Evolutionary conservation across 2,888 invertebrate species (phyloP).

Genomic region (Cotesia congregata): DNA sequence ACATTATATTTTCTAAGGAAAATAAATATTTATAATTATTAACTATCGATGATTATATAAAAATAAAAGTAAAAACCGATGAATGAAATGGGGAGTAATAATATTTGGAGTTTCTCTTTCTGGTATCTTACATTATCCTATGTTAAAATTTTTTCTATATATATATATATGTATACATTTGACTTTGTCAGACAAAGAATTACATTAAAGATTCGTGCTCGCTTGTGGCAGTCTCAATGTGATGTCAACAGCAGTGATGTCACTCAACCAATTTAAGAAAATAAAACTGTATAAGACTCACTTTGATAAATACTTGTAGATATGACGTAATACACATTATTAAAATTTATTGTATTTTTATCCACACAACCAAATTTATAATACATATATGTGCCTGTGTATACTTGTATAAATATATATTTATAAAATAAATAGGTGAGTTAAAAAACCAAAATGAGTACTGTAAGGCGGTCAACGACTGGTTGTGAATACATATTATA

Average conservation of each 20-base stretch:
- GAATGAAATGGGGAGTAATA: not conserved
- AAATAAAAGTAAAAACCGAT: not conserved
- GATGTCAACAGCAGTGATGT: constrained; percentile 38
- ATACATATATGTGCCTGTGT: too few species aligned
- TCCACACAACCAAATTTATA: not conserved
- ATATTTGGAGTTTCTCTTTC: not conserved
- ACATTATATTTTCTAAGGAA: too few species aligned
- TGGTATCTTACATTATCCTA: not conserved
- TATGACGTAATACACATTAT: not conserved
- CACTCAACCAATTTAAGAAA: constrained; percentile 13
- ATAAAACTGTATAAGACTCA: not conserved
- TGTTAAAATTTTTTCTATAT: constrained; percentile 9
- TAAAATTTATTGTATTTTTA: not conserved
- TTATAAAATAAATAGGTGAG: constrained; percentile 13
- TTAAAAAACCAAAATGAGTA: constrained; percentile 29
- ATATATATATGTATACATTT: not conserved
- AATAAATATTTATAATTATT: too few species aligned
- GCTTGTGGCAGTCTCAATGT: constrained; percentile 11
- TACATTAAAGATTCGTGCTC: constrained; percentile 43
- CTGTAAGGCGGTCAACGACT: constrained; percentile 39
- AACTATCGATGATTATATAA: not conserved
- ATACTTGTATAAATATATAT: too few species aligned
- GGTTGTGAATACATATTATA: constrained; percentile 37
- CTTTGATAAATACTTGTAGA: not conserved
- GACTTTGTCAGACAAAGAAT: constrained; percentile 27